phyloP scores from a whole-genome alignment of 2,797 vertebrate genomes.

The Remorina albescens region DNA sequence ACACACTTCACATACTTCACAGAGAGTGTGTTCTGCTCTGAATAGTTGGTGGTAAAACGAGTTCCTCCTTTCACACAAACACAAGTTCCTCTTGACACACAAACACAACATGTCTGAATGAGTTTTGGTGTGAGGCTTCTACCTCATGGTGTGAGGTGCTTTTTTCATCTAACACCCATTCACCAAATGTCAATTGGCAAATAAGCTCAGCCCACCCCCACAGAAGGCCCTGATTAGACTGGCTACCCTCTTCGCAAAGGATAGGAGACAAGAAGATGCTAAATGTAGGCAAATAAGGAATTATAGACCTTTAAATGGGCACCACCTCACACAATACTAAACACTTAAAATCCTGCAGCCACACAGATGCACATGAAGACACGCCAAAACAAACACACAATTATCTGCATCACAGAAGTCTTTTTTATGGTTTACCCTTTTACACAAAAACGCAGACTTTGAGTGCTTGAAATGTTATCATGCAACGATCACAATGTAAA shows the following conservation, averaged over 20 bases:
- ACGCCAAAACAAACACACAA: slow-evolving; percentile 2
- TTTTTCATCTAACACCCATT: slow-evolving; percentile 75
- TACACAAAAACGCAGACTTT: slow-evolving; percentile 34
- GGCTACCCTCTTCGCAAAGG: slow-evolving; percentile 55
- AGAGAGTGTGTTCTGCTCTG: slow-evolving; percentile 22
- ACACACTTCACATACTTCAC: slow-evolving; percentile 41
- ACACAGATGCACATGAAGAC: slow-evolving; percentile 31
- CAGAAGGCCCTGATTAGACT: slow-evolving; percentile 63
- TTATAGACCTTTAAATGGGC: slow-evolving; percentile 66
- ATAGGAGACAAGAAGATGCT: slow-evolving; percentile 68
- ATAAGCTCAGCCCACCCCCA: slow-evolving; percentile 62
- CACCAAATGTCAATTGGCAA: slow-evolving; percentile 80
- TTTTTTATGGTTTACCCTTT: slow-evolving; percentile 61
- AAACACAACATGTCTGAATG: slow-evolving; percentile 76
- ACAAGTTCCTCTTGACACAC: slow-evolving; percentile 64
- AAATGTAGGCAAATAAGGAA: slow-evolving; percentile 76
- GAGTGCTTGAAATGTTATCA: slow-evolving; percentile 57
- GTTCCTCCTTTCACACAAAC: slow-evolving; percentile 60
- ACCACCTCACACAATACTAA: slow-evolving; percentile 37
- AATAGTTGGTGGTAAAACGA: slow-evolving; percentile 55
- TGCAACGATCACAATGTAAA: slow-evolving; percentile 51
- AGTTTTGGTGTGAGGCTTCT: slow-evolving; percentile 66
- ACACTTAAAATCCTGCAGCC: slow-evolving; percentile 50
- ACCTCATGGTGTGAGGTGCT: slow-evolving; percentile 76
- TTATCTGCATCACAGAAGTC: slow-evolving; percentile 44